Evolutionary conservation across 1,140 invertebrate species (phyloP).

Genomic region (Lordiphosa stackelbergi): DNA sequence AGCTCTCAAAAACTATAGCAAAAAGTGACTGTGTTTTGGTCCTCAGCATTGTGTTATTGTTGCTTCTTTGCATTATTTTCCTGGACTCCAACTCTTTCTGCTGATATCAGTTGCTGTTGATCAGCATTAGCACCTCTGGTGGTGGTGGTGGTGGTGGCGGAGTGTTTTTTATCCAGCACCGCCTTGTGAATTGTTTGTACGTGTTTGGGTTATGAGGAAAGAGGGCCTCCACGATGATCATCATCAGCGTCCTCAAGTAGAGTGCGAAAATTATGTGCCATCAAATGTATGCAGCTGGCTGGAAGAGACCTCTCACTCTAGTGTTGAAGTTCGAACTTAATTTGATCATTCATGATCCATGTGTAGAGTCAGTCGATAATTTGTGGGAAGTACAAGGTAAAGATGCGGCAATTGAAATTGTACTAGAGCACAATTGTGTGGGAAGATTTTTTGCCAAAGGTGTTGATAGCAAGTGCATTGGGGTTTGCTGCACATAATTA

Average conservation of each 20-base stretch:
- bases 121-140: constrained; percentile 74
- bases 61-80: constrained; percentile 68
- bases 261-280: constrained; percentile 61
- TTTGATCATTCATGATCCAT: constrained; percentile 52
- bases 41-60: constrained; percentile 49
- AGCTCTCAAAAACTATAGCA: constrained; percentile 41
- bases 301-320: constrained; percentile 14
- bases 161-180: constrained; percentile 12
- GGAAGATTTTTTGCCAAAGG: constrained; percentile 27
- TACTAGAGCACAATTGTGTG: constrained; percentile 37
- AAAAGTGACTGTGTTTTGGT: constrained; percentile 32
- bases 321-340: constrained; percentile 51
- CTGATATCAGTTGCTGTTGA: constrained; percentile 67
- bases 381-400: constrained; percentile 56
- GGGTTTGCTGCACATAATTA: constrained; percentile 13
- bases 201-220: constrained; percentile 68
- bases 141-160: constrained; percentile 44
- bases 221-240: constrained; percentile 14
- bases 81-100: constrained; percentile 18
- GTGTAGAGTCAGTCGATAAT: constrained; percentile 56
- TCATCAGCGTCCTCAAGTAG: constrained; percentile 30
- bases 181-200: constrained; percentile 69
- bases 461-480: constrained; percentile 12
- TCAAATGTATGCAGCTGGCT: constrained; percentile 31
- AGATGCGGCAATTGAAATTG: constrained; percentile 20